Percentiles rank a stretch among this genome's conserved stretches.
Conservation (phyloP, 2,888 invertebrate genomes). For the Ypsolopha scabrella region DNA sequence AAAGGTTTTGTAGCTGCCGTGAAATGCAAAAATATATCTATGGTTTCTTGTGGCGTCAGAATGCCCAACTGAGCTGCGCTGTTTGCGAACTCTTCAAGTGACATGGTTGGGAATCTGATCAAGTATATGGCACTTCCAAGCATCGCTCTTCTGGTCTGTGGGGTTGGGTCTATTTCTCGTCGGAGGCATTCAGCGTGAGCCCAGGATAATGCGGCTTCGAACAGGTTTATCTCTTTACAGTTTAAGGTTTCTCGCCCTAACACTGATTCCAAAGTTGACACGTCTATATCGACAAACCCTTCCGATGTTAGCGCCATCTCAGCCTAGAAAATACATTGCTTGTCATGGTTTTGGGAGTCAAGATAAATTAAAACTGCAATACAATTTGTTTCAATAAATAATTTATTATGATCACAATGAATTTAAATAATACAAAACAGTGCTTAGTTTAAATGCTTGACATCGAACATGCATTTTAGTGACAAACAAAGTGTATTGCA, state of each 20-base stretch:
- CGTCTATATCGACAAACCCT: conserved; percentile 96
- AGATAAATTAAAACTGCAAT: conserved; percentile 67
- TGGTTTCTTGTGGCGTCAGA: conserved; percentile 92
- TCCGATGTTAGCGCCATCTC: conserved; percentile 96
- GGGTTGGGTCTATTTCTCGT: conserved; percentile 83
- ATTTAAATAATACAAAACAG: conserved; percentile 28
- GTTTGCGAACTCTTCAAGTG: conserved; percentile 90
- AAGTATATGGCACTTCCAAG: conserved; percentile 85
- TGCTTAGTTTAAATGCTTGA: conserved; percentile 35
- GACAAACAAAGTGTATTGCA: conserved; percentile 61
- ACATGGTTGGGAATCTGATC: conserved; percentile 95
- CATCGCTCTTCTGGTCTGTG: conserved; percentile 82
- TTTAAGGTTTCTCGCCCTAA: conserved; percentile 93
- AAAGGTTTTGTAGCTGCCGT: conserved; percentile 90
- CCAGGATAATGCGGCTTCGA: conserved; percentile 94
- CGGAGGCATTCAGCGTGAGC: conserved; percentile 91
- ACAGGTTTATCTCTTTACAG: conserved; percentile 91
- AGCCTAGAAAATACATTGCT: conserved; percentile 72
- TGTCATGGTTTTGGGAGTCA: conserved; percentile 21
- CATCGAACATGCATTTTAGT: conserved; percentile 38
- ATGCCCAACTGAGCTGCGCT: conserved; percentile 94
- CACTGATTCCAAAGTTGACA: conserved; percentile 91
- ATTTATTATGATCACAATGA: conserved; percentile 38
- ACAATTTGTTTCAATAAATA: conserved; percentile 55
- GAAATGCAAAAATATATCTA: conserved; percentile 94